phyloP scores from a whole-genome alignment of 2,797 vertebrate genomes.

The Halcyon badia region DNA sequence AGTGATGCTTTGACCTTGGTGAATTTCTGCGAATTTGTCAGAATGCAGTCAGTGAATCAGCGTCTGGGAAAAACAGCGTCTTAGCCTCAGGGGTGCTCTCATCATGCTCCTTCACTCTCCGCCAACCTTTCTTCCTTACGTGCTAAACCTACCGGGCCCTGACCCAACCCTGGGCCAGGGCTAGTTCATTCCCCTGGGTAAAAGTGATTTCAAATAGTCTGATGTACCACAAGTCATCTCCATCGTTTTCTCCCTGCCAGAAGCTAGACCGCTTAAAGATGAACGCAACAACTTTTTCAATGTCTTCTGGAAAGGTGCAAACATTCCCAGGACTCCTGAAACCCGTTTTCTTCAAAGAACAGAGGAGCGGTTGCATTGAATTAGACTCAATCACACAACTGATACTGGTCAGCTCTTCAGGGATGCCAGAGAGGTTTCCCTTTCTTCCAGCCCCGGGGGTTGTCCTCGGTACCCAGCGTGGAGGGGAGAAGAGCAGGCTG shows the following conservation, averaged over 20 bases:
- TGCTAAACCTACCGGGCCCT: background rate
- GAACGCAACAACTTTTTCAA: fast-evolving
- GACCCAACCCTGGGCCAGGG: background rate
- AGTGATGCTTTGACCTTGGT: background rate
- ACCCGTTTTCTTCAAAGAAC: background rate
- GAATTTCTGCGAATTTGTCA: background rate
- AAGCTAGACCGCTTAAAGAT: background rate
- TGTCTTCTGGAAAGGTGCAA: background rate
- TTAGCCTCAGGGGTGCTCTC: background rate
- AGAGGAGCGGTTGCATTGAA: background rate
- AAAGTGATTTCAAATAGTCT: fast-evolving
- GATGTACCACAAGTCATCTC: fast-evolving
- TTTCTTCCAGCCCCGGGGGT: background rate
- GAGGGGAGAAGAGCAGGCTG: background rate
- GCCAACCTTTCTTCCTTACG: fast-evolving
- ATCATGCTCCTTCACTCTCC: fast-evolving
- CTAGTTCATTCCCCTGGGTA: fast-evolving
- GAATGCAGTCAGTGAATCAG: background rate
- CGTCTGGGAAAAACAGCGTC: background rate
- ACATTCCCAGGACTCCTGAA: fast-evolving
- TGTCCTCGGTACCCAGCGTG: background rate
- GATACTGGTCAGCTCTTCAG: background rate
- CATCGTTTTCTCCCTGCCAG: background rate
- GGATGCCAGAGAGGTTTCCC: background rate
- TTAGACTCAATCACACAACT: background rate